A percentile compares a stretch with the other conserved stretches of the same genome.
phyloP scores from a whole-genome alignment of 2,888 invertebrate genomes.

The Hemaris fuciformis region DNA sequence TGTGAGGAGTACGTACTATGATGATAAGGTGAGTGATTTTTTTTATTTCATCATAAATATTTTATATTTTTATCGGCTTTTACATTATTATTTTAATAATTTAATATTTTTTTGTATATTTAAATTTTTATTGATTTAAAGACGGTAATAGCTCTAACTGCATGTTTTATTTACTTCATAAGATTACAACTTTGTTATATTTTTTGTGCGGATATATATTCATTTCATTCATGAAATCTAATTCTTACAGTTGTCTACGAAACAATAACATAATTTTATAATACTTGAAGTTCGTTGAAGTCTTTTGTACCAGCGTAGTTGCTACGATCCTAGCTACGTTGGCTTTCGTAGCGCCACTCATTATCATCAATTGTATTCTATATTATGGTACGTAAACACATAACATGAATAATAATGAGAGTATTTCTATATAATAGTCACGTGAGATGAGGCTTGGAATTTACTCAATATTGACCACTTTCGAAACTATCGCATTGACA shows the following conservation, averaged over 20 bases:
- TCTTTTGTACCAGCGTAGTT: conserved; percentile 43
- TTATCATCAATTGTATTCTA: conserved; percentile 1
- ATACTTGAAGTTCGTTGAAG: conserved; percentile 34
- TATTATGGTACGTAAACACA: background rate
- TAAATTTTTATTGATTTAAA: background rate
- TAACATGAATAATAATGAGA: too few species aligned
- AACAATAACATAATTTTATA: background rate
- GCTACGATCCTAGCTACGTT: conserved; percentile 42
- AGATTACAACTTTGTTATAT: background rate
- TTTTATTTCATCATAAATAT: background rate
- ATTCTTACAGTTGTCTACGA: background rate
- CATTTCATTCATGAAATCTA: background rate
- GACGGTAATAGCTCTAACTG: too few species aligned
- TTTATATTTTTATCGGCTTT: too few species aligned
- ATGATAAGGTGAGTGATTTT: conserved; percentile 50
- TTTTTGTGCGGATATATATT: background rate
- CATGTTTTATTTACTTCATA: too few species aligned
- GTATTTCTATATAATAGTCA: background rate
- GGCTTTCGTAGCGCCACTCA: conserved; percentile 30
- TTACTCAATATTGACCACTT: background rate
- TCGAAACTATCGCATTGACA: background rate
- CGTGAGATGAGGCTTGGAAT: background rate
- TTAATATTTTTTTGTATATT: too few species aligned
- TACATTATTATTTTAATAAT: too few species aligned
- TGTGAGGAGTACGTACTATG: conserved; percentile 49